Evolutionary conservation across 2,113 vertebrate species (phyloP).

Genomic region (Otolemur garnettii): DNA sequence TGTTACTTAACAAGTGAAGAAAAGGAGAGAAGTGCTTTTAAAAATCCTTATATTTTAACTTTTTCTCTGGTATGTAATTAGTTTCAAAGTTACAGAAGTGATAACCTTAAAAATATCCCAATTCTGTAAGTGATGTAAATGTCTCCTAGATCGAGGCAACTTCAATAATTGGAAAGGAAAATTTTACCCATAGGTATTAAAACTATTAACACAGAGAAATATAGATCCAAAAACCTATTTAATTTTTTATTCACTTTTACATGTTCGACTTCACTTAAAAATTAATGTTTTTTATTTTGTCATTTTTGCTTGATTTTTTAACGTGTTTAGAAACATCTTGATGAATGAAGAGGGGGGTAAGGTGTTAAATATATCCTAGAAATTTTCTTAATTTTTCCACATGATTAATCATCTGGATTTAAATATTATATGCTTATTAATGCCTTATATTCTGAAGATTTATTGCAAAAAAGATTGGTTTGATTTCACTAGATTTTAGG

Average conservation of each 20-base stretch:
- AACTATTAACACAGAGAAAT: background rate
- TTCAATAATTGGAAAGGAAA: conserved; percentile 80
- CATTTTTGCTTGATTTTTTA: background rate
- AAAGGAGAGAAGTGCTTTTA: background rate
- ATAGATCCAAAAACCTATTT: background rate
- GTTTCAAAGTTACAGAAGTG: background rate
- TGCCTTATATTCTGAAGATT: background rate
- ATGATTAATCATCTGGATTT: conserved; percentile 4
- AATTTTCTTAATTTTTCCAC: background rate
- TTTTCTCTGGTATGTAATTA: background rate
- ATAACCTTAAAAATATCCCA: background rate
- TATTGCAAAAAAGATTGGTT: background rate
- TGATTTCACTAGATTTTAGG: conserved; percentile 28
- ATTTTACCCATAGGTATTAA: conserved; percentile 51
- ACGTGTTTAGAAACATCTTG: background rate
- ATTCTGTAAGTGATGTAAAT: conserved; percentile 54
- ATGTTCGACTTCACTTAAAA: background rate
- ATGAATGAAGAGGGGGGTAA: background rate
- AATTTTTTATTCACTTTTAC: background rate
- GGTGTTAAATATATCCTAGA: background rate
- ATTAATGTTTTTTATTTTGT: background rate
- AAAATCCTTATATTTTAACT: background rate
- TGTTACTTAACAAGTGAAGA: conserved; percentile 49
- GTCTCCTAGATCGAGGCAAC: conserved; percentile 55
- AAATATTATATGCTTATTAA: background rate